These are phyloP conservation scores for Chrysomela aeneicollis DNA, from an alignment of 2,888 invertebrate genomes.

Conservation along the genomic window DNA sequence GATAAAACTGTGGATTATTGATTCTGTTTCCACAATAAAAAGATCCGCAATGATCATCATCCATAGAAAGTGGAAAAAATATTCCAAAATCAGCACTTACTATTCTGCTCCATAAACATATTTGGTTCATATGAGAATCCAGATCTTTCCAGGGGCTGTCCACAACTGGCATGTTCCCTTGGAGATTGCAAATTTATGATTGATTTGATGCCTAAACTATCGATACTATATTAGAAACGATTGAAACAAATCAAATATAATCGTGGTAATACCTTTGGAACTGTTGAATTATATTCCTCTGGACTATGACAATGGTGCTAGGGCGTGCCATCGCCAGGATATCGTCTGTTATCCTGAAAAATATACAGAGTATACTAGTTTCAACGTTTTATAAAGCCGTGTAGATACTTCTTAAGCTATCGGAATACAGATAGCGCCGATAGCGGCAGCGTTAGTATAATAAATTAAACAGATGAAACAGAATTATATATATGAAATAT, in stretches of 20 bases:
- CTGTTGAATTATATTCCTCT: slow-evolving; percentile 80
- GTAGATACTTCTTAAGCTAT: no score
- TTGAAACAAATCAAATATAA: slow-evolving; percentile 19
- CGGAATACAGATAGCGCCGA: no score
- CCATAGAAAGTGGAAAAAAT: no score
- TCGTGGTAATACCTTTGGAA: slow-evolving; percentile 69
- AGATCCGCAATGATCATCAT: no score
- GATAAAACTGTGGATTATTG: no score
- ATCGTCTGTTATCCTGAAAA: slow-evolving; percentile 83
- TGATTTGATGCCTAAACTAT: slow-evolving; percentile 79
- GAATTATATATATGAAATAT: no score
- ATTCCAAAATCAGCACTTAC: no score
- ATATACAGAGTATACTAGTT: slow-evolving; percentile 6
- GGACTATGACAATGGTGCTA: slow-evolving; percentile 75
- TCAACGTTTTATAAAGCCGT: no score
- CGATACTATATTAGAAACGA: slow-evolving; percentile 24
- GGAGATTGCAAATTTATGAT: slow-evolving; percentile 86
- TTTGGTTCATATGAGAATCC: slow-evolving; percentile 89
- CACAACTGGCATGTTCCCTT: slow-evolving; percentile 89
- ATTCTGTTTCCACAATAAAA: no score
- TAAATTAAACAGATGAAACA: no score
- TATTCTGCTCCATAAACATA: slow-evolving; percentile 83
- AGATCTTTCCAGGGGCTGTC: slow-evolving; percentile 74
- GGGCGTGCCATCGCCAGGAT: slow-evolving; percentile 91
- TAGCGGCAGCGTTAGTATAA: no score